Base-by-base conservation (phyloP, 2,888 invertebrate species). In the Patella ulyssiponensis region DNA sequence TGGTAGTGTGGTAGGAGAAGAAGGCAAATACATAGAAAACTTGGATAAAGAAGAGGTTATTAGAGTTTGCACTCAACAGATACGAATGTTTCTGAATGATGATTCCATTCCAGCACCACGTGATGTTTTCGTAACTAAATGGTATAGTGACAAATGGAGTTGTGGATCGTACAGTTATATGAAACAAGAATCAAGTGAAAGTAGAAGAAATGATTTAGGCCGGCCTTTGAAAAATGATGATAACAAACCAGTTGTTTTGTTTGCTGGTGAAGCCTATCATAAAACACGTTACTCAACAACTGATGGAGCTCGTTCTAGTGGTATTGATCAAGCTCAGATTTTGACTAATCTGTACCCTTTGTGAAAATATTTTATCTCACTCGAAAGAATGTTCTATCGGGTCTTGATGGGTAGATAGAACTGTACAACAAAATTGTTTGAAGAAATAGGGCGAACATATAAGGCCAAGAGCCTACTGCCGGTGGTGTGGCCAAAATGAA, bases 211-310 rank as follows among this genome's bases (percentile, higher is more conserved):
- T 20, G 77, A 70, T 2, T 75, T 90, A 58, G 86, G 87, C 20
- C 75, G 81, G 53, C 89, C 90, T 7, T 75, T 91, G 20, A 85
- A 83, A 3, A 73, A 77, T 12, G 33, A 77, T 20, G 74, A 81
- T 53, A 83, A 80, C 44, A 74, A 77, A 0, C 96, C 96, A 0
- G 93, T 94, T 75, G 90, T 96, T 71, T 90, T 96, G 71, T 96
- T 96, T 91, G 96, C 96, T 17, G 96, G 96, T 1, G 96, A 96
- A 92, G 96, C 96, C 0, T 96, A 96, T 0, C 94, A 95, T 56
- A 94, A 95, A 1, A 94, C 95, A 33, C 95, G 95, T 85, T 95
- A 95, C 84, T 95, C 95, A 27, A 96, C 96, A 1, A 94, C 95
- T 0, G 96, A 96, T 86, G 96, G 96, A 2, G 96, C 96, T 4